phyloP scores from a whole-genome alignment of 2,113 vertebrate species.

The Oryzias javanicus region DNA sequence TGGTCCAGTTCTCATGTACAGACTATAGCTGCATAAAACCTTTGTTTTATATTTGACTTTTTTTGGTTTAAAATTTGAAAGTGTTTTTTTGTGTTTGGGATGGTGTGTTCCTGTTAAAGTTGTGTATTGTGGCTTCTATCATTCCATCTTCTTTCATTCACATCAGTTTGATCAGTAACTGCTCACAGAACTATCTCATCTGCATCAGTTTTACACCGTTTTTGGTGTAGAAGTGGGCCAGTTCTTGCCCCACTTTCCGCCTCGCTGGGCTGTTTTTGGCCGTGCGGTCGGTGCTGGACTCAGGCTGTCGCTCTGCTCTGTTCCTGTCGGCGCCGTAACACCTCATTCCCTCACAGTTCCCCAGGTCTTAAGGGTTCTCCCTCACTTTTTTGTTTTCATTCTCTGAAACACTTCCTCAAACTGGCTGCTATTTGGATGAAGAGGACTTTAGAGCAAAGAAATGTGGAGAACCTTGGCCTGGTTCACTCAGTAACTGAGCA shows the following conservation, averaged over 20 bases:
- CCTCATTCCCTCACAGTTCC: conserved; percentile 41
- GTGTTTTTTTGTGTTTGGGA: too few relatives aligned
- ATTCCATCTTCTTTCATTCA: too few relatives aligned
- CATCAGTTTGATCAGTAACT: too few relatives aligned
- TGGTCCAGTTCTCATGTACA: too few relatives aligned
- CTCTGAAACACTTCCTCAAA: neutral
- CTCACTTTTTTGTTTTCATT: conserved; percentile 9
- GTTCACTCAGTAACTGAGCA: neutral
- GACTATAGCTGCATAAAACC: too few relatives aligned
- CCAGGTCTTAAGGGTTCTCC: conserved; percentile 51
- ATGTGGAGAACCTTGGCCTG: conserved; percentile 53
- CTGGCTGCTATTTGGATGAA: conserved; percentile 12
- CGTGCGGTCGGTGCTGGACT: conserved; percentile 6
- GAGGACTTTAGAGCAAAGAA: neutral
- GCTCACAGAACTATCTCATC: too few relatives aligned
- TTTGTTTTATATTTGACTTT: too few relatives aligned
- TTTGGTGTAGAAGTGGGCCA: conserved; percentile 23
- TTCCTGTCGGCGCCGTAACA: conserved; percentile 34
- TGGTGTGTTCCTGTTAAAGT: too few relatives aligned
- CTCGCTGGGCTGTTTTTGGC: conserved; percentile 8
- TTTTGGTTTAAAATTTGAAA: too few relatives aligned
- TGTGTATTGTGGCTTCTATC: too few relatives aligned
- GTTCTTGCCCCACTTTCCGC: conserved; percentile 30
- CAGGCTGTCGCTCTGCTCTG: conserved; percentile 24
- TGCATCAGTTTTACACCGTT: too few relatives aligned